Evolutionary conservation across 2,113 vertebrate species (phyloP), one percentile per base, ranked within the genome.

Genomic region (Pipra filicauda): DNA sequence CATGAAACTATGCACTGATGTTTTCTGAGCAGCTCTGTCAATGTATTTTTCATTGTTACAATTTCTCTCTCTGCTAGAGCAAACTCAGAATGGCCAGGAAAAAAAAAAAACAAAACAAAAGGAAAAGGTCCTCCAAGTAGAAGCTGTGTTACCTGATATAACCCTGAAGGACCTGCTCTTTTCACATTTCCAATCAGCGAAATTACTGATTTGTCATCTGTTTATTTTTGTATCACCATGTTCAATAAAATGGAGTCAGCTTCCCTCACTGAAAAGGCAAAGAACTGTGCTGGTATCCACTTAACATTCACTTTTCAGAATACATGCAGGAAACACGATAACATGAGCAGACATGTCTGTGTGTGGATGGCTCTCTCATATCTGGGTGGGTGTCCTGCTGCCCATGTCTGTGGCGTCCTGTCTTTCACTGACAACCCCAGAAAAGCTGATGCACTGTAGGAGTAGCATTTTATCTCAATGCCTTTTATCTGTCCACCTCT

Each of bases 71-170:
- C 48, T 69, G 31, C n/a, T 81, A 57, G 49, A 87, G 43, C 5
- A 54, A 87, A 94, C 30, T 75, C 48, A 8, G 11, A 84, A 80
- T 51, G 27, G 21, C 55, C 48, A 84, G 62, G 27, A 73, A 85
- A 93, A 91, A 66, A 51, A 82, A 93, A 88, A 61, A 30, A 27
- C 10, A 8, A 11, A 19, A 26, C 9, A 52, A 39, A 61, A 21
- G 39, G 58, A 39, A 66, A 79, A 85, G 24, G 31, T 81, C 62
- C 31, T 93, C 26, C 54, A 77, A 69, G 48, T 91, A 48, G 76
- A 94, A 93, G 57, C 57, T 8, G 14, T 3, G 20, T 94, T 95
- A 93, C 95, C 96, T 94, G 91, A 92, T 95, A 86, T 64, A 90
- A 95, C 95, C 88, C 90, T 92, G n/a, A 78, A 84, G 89, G 93